A percentile compares a stretch with the other conserved stretches of the same genome.
phyloP scores from a whole-genome alignment of 2,888 invertebrate genomes.

The Ophioninae sp. region DNA sequence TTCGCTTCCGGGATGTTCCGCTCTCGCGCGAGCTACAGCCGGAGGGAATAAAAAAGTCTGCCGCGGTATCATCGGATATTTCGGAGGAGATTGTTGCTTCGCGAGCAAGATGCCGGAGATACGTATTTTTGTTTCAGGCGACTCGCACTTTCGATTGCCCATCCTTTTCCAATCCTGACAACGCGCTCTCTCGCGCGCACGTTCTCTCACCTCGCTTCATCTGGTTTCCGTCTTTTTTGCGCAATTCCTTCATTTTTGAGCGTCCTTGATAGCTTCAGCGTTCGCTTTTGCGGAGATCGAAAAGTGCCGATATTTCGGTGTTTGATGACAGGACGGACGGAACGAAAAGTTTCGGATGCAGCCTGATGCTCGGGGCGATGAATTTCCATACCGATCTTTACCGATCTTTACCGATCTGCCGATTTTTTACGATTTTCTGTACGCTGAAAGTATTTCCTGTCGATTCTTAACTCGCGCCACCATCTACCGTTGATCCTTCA shows the following conservation, averaged over 20 bases:
- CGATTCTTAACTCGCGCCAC: not conserved
- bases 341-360: too few species aligned
- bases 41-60: constrained; percentile 52
- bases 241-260: constrained; percentile 1
- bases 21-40: constrained; percentile 30
- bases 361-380: too few species aligned
- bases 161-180: constrained; percentile 24
- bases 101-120: not conserved
- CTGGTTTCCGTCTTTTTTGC: not conserved
- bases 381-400: too few species aligned
- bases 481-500: not conserved
- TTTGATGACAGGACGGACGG: not conserved
- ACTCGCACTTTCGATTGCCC: constrained; percentile 55
- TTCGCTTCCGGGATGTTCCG: constrained; percentile 50
- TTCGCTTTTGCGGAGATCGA: not conserved
- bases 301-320: not conserved
- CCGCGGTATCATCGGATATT: constrained; percentile 43
- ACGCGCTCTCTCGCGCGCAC: not conserved
- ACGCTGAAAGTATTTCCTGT: not conserved
- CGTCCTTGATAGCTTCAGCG: not conserved
- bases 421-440: not conserved
- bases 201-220: not conserved
- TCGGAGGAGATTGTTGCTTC: constrained; percentile 54
- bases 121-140: constrained; percentile 31
- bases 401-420: not conserved